Evolutionary conservation across 30 jellyfish, hydroid and myxozoan genomes (phyloP), one percentile per base, ranked within the genome.

Genomic region (Turritopsis rubra): DNA sequence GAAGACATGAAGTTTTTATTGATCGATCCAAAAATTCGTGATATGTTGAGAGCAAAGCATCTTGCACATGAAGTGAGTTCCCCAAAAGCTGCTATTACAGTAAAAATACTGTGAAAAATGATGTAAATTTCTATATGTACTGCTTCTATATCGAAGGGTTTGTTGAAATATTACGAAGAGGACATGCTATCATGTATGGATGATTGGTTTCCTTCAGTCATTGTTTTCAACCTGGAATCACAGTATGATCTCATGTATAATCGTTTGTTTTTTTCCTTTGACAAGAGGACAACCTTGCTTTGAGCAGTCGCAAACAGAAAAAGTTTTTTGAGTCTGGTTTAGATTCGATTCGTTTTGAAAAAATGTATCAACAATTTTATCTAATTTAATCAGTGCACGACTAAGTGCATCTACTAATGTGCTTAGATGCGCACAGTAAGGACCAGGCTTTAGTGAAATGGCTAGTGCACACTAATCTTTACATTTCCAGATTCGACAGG

Each of bases 101-200:
- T n/a, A n/a, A n/a, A n/a, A n/a, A n/a, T n/a, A n/a, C n/a, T n/a
- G n/a, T n/a, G n/a, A n/a, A n/a, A n/a, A n/a, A n/a, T n/a, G n/a
- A n/a, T n/a, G n/a, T n/a, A 68, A 68, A 19, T 68, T 22, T 7
- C 30, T 7, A 7, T 1, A 7, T 9, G 9, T 7, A 0, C 19
- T 22, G 19, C 21, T n/a, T 68, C 19, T 68, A 9, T 18, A 0
- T 77, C 18, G 41, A 26, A 77, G 85, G 85, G 85, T 1, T 77
- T 77, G 72, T 52, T 77, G 72, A 77, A 29, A 1, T 77, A 77
- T 52, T 77, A 77, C 29, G 85, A 77, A 77, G 71, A 77, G 21
- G 85, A 77, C 71, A 66, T 77, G 24, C 27, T 77, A 1, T 77
- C 85, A 19, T 77, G 85, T 24, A 77, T 77, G 85, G 85, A 77